Conservation (phyloP, 2,797 vertebrate genomes). For the Pseudochirops cupreus region DNA sequence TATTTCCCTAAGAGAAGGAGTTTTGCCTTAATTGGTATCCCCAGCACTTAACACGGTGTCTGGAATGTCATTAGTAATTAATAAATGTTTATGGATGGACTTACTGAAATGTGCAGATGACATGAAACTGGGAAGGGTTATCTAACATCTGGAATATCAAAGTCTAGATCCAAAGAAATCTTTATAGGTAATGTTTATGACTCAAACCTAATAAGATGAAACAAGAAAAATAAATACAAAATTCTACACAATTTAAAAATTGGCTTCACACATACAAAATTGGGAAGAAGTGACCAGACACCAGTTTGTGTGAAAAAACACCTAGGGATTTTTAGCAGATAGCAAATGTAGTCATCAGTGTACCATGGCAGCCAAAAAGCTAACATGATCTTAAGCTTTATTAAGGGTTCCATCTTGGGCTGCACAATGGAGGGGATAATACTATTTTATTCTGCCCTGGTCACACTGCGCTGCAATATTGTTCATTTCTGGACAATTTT, state of each 20-base stretch:
- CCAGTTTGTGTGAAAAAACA: neutral
- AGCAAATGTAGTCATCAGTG: neutral
- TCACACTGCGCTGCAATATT: neutral
- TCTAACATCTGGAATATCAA: no score
- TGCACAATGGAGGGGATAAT: neutral
- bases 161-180: neutral
- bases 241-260: neutral
- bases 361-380: neutral
- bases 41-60: no score
- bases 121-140: neutral
- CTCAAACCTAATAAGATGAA: neutral
- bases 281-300: neutral
- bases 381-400: neutral
- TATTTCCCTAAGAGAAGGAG: neutral
- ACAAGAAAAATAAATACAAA: neutral
- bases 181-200: neutral
- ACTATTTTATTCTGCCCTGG: neutral
- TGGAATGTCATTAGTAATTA: no score
- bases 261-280: neutral
- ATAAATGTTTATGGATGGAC: neutral
- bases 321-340: neutral
- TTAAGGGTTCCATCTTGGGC: neutral
- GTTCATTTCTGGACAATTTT: neutral
- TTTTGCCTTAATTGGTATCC: neutral
- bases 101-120: neutral